Evolutionary conservation across 2,797 vertebrate species (phyloP), one percentile per base, ranked within the genome.

Genomic region (Micrastur ruficollis): DNA sequence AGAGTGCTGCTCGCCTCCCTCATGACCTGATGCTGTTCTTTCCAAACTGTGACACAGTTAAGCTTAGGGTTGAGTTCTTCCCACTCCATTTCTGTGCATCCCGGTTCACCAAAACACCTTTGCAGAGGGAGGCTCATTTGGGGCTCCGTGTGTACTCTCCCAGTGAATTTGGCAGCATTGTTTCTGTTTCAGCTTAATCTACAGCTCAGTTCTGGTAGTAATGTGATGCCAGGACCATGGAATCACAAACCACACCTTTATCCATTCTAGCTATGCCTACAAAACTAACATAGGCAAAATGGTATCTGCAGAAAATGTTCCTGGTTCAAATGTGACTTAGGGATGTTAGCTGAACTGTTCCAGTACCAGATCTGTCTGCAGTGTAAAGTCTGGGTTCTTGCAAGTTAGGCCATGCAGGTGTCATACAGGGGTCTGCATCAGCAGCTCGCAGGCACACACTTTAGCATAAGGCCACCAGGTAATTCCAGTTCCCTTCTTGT

Each of bases 11-110:
- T 74, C 25, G 2, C 32, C 76, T 40, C 65, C 76, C 44, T 72
- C 19, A 0, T 12, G 1, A 44, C 47, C 52, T 84, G 36, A 42
- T 0, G 0, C 36, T 55, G 23, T 49, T 58, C 65, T 87, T 52
- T 62, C 52, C 65, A 67, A 56, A 29, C 34, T 19, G 14, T 4
- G 5, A 26, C 14, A 26, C 3, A 1, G 55, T 73, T 44, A 76
- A 92, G 67, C 40, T 73, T 63, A 67, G 65, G 38, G 14, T 21
- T 55, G 42, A 68, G 65, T 85, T 78, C 42, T 67, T 71, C 65
- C 65, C 59, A 3, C 52, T 76, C 47, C 8, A 1, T 86, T 66
- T 76, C 88, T 72, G 23, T 53, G 32, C 59, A 55, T 67, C 26
- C 59, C 25, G 3, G 14, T 31, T 87, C 79, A 81, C 36, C 36